Percentiles rank a stretch among this genome's conserved stretches.
Conservation (phyloP, 2,797 vertebrate genomes). For the Trachops cirrhosus region DNA sequence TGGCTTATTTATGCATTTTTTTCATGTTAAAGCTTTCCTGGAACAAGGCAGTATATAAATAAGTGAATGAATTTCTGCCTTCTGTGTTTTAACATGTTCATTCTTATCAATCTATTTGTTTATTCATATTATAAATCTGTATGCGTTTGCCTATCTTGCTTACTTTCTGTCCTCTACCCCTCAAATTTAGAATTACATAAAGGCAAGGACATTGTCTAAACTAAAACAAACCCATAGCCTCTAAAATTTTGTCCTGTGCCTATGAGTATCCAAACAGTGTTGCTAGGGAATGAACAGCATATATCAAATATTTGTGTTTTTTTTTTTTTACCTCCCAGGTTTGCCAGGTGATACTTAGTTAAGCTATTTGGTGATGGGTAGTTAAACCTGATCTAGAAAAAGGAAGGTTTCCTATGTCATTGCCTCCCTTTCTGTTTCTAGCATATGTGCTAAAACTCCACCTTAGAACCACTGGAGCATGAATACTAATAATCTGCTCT, state of each 20-base stretch:
- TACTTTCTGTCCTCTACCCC: neutral
- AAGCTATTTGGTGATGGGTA: neutral
- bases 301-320: neutral
- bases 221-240: neutral
- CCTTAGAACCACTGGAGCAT: slow-evolving; percentile 52
- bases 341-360: neutral
- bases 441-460: neutral
- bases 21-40: neutral
- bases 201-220: neutral
- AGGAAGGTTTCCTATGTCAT: neutral
- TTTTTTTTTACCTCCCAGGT: neutral
- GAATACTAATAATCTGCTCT: slow-evolving; percentile 42
- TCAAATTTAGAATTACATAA: neutral
- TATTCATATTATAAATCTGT: neutral
- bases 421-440: neutral
- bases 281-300: neutral
- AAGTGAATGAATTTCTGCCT: neutral
- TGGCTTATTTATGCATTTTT: neutral
- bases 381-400: slow-evolving; percentile 4
- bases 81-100: neutral
- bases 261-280: neutral
- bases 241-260: neutral
- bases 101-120: neutral
- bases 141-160: neutral
- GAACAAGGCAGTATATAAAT: neutral